These are phyloP conservation scores for Ardeotis arabs DNA, from an alignment of 2,113 vertebrate genomes.

Conservation along the genomic window DNA sequence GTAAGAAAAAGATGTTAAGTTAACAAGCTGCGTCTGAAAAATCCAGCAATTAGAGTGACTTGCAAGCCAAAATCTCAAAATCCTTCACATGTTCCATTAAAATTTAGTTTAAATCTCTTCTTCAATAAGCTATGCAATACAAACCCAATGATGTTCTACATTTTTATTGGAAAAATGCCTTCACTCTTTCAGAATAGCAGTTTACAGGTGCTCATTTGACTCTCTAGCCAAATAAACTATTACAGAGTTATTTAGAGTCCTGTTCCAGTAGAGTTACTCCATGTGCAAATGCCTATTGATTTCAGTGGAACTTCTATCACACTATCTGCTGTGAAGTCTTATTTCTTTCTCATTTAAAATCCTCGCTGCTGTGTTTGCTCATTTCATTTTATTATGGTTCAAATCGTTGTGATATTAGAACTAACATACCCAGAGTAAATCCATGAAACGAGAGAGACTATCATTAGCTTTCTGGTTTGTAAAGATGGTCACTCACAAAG, in stretches of 20 bases:
- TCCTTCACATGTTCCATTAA: not conserved
- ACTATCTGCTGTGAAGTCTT: not conserved
- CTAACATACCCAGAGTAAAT: not conserved
- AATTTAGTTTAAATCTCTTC: not conserved
- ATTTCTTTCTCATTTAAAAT: constrained; percentile 32
- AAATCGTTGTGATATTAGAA: not conserved
- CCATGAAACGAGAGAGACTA: not conserved
- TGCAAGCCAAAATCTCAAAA: not conserved
- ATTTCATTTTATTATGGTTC: constrained; percentile 10
- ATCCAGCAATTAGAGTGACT: not conserved
- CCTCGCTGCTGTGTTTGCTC: not conserved
- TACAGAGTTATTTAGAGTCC: not conserved
- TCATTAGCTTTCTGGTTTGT: no score
- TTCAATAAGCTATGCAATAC: not conserved
- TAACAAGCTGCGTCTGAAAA: constrained; percentile 11
- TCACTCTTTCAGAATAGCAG: not conserved
- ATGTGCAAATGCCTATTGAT: not conserved
- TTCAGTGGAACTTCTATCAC: not conserved
- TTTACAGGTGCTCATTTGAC: not conserved
- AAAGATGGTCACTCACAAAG: not conserved
- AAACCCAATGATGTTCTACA: not conserved
- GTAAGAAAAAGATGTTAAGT: not conserved
- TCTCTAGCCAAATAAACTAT: not conserved
- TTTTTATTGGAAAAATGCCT: not conserved
- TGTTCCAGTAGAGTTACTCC: not conserved